A percentile compares a stretch with the other conserved stretches of the same genome.
Evolutionary conservation across 2,888 invertebrate species (phyloP).

Genomic region (Yponomeuta sedellus): DNA sequence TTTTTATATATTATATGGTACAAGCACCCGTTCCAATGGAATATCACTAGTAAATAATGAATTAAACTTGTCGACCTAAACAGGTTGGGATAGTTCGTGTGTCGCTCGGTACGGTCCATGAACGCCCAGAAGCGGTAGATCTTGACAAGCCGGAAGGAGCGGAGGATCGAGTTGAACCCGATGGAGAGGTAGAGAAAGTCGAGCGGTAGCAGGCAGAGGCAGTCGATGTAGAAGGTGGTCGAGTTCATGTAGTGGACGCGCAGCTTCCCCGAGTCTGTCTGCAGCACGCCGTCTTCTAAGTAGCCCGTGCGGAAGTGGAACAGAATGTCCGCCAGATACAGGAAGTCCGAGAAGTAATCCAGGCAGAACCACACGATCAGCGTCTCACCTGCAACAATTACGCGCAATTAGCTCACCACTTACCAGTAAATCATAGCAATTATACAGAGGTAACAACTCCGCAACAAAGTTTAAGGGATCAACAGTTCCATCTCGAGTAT

Average conservation of each 20-base stretch:
- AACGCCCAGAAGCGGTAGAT: conserved; percentile 99
- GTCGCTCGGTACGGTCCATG: conserved; percentile 98
- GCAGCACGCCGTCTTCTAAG: conserved; percentile 97
- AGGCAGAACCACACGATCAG: conserved; percentile 96
- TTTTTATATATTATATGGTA: conserved; percentile 98
- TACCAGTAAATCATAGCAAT: not conserved
- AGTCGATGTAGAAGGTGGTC: conserved; percentile 98
- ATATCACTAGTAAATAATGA: conserved; percentile 97
- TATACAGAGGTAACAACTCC: not conserved
- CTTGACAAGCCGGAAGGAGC: conserved; percentile 96
- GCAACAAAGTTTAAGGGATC: not conserved
- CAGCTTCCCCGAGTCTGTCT: conserved; percentile 95
- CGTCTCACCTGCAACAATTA: conserved; percentile 82
- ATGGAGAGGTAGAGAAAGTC: conserved; percentile 99
- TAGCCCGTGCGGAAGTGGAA: conserved; percentile 99
- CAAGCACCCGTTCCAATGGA: conserved; percentile 99
- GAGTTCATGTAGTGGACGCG: conserved; percentile 98
- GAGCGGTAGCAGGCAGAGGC: conserved; percentile 96
- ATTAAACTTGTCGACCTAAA: conserved; percentile 94
- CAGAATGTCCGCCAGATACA: conserved; percentile 96
- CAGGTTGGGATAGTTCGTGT: conserved; percentile 98
- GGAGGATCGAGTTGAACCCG: conserved; percentile 96
- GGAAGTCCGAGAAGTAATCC: conserved; percentile 97
- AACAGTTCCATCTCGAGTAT: conserved; percentile 5
- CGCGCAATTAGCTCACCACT: conserved; percentile 13